These are phyloP conservation scores for Tetheella fluctuosa DNA, from an alignment of 2,888 invertebrate genomes.

Conservation along the genomic window DNA sequence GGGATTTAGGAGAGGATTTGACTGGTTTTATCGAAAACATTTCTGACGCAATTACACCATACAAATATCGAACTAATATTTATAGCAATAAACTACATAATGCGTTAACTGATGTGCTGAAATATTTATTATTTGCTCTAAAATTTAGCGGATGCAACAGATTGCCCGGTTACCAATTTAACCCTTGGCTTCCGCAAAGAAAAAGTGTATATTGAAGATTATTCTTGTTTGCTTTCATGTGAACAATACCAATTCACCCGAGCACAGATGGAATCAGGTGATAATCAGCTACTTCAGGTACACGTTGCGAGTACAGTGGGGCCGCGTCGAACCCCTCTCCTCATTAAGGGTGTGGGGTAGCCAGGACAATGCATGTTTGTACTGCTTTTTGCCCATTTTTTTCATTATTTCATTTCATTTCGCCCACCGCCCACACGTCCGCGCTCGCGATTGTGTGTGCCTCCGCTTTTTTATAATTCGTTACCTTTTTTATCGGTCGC, in stretches of 20 bases:
- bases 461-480: slow-evolving; percentile 84
- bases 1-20: not conserved
- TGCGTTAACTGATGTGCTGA: not conserved
- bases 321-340: slow-evolving; percentile 56
- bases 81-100: not conserved
- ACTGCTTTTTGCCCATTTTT: slow-evolving; percentile 84
- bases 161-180: not conserved
- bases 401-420: slow-evolving; percentile 85
- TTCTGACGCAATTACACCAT: slow-evolving; percentile 5
- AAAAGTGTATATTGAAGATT: not conserved
- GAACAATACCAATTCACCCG: slow-evolving; percentile 23
- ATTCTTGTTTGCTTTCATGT: not conserved
- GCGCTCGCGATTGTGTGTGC: slow-evolving; percentile 82
- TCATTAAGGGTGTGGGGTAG: slow-evolving; percentile 75
- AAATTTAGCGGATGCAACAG: not conserved
- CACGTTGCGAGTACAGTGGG: slow-evolving; percentile 56
- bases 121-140: not conserved
- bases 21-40: slow-evolving; percentile 3
- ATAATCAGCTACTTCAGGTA: slow-evolving; percentile 79
- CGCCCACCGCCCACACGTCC: slow-evolving; percentile 82
- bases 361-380: slow-evolving; percentile 84
- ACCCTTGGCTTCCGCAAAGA: not conserved
- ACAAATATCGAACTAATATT: not conserved
- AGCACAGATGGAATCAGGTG: slow-evolving; percentile 76
- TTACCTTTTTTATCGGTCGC: slow-evolving; percentile 84